phyloP scores from a whole-genome alignment of 2,888 invertebrate genomes.

The Microctonus brassicae region DNA sequence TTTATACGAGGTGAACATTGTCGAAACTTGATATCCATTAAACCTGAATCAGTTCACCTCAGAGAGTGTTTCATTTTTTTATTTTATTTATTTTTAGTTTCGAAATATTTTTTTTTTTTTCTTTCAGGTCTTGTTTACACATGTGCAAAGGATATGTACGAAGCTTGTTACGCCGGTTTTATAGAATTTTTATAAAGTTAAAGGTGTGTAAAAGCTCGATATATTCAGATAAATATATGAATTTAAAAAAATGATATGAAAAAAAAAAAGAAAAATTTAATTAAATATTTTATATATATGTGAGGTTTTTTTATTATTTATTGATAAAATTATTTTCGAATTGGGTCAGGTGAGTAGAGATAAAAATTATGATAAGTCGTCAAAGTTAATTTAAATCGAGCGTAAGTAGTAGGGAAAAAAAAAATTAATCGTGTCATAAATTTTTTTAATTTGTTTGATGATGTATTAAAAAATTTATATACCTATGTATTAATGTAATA shows the following conservation, averaged over 20 bases:
- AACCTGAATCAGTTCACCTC: not conserved
- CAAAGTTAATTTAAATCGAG: not conserved
- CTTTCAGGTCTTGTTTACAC: not conserved
- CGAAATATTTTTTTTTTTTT: not conserved
- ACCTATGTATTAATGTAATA: not conserved
- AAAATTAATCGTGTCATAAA: not conserved
- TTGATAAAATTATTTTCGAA: not conserved
- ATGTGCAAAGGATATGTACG: not conserved
- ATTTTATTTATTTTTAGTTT: not conserved
- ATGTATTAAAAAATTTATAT: not conserved
- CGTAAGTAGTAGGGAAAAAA: not conserved
- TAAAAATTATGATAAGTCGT: not conserved
- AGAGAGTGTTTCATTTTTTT: not conserved
- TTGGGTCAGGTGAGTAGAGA: not conserved
- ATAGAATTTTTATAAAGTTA: slow-evolving; percentile 23
- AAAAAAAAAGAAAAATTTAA: not conserved
- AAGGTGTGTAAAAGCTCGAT: not conserved
- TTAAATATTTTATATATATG: not conserved
- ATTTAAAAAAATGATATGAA: not conserved
- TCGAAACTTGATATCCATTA: slow-evolving; percentile 23
- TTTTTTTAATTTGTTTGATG: not conserved
- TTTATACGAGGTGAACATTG: not conserved
- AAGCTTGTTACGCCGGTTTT: slow-evolving; percentile 17
- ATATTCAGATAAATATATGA: not conserved
- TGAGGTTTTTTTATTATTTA: not conserved